A percentile compares a stretch with the other conserved stretches of the same genome.
Evolutionary conservation across 2,113 vertebrate genomes (phyloP).

Genomic region (Kryptolebias marmoratus): DNA sequence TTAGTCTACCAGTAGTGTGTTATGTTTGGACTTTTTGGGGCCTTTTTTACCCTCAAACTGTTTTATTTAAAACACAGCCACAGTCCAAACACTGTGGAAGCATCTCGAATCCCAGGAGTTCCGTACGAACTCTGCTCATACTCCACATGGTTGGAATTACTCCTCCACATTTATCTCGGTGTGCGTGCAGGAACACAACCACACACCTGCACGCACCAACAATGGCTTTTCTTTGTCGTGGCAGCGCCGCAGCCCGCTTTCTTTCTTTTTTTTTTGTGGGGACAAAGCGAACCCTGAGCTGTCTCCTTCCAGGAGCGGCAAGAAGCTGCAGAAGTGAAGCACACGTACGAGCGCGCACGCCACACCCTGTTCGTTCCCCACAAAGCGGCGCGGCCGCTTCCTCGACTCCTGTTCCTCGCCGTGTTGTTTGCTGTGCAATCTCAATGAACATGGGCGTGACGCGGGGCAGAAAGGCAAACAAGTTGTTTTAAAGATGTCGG

Average conservation of each 20-base stretch:
- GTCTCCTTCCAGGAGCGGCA: slow-evolving; percentile 42
- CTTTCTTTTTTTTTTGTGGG: background rate
- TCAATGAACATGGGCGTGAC: slow-evolving; percentile 46
- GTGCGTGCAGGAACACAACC: slow-evolving; percentile 2
- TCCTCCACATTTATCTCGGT: slow-evolving; percentile 43
- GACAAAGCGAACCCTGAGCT: slow-evolving; percentile 41
- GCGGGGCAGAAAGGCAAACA: slow-evolving; percentile 14
- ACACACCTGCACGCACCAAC: background rate
- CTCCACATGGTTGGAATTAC: slow-evolving; percentile 31
- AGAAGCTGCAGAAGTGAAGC: slow-evolving; percentile 16
- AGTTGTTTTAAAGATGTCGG: slow-evolving; percentile 31
- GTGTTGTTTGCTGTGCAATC: slow-evolving; percentile 54
- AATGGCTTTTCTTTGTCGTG: slow-evolving; percentile 13
- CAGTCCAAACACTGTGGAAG: slow-evolving; percentile 18
- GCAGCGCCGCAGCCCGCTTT: slow-evolving; percentile 21
- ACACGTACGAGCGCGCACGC: slow-evolving; percentile 23
- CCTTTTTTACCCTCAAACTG: slow-evolving; percentile 10
- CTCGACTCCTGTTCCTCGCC: slow-evolving; percentile 41
- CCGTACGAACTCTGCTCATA: slow-evolving; percentile 25
- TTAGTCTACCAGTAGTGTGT: background rate
- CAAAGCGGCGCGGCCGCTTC: slow-evolving; percentile 58
- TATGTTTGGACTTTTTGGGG: background rate
- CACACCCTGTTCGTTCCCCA: slow-evolving; percentile 62
- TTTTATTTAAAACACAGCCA: slow-evolving; percentile 32
- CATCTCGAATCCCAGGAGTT: slow-evolving; percentile 12